phyloP scores from a whole-genome alignment of 2,113 vertebrate genomes.

The Archilochus colubris region DNA sequence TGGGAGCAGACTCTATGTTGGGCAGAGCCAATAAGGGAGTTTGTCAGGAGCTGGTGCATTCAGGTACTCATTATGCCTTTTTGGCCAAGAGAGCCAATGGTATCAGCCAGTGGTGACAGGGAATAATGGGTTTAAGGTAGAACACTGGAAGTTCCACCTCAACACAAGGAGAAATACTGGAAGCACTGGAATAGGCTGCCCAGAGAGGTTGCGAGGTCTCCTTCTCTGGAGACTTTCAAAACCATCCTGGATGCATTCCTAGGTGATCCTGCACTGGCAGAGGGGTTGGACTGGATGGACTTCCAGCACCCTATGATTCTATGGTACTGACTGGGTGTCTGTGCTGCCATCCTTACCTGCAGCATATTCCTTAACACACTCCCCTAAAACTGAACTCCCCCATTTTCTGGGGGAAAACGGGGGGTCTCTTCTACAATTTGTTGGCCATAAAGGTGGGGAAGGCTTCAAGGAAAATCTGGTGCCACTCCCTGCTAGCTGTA shows the following conservation, averaged over 20 bases:
- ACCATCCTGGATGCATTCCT: too few relatives aligned
- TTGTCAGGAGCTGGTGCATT: rapidly evolving
- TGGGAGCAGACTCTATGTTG: rapidly evolving
- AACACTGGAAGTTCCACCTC: too few relatives aligned
- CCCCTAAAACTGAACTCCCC: background rate
- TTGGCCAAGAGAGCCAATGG: too few relatives aligned
- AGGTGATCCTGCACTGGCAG: too few relatives aligned
- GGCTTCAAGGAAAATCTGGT: background rate
- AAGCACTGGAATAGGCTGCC: too few relatives aligned
- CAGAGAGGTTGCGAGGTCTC: too few relatives aligned
- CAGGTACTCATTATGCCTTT: background rate
- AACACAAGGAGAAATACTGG: too few relatives aligned
- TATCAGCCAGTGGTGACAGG: too few relatives aligned
- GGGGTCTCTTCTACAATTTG: background rate
- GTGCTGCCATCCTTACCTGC: background rate
- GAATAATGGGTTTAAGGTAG: too few relatives aligned
- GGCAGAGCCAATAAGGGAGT: background rate
- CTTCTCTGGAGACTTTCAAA: too few relatives aligned
- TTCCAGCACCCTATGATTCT: too few relatives aligned
- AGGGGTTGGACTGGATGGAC: too few relatives aligned
- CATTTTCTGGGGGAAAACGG: background rate
- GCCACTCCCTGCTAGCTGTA: background rate
- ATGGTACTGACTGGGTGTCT: background rate
- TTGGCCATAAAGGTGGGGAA: background rate
- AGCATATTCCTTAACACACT: rapidly evolving